Conservation (phyloP, 2,888 invertebrate genomes). For the Lycophotia porphyrea region DNA sequence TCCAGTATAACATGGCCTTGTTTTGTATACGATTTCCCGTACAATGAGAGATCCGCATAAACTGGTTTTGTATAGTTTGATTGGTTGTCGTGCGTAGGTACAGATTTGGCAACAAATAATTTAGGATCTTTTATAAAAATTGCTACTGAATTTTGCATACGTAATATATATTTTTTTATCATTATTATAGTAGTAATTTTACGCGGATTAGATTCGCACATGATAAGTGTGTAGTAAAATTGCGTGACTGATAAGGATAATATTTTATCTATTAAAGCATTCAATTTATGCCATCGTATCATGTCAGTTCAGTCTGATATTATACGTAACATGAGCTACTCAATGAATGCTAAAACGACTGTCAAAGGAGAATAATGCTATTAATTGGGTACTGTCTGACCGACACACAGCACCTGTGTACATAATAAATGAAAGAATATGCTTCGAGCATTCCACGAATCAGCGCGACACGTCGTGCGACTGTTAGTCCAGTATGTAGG, state of each 20-base stretch:
- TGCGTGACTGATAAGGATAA: slow-evolving; percentile 24
- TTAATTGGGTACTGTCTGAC: not conserved
- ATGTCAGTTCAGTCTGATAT: not conserved
- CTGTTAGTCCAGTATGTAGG: too few species aligned
- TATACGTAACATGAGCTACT: not conserved
- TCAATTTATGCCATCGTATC: slow-evolving; percentile 5
- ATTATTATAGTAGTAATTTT: slow-evolving; percentile 11
- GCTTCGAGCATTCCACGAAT: not conserved
- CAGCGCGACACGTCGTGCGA: not conserved
- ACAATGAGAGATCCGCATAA: too few species aligned
- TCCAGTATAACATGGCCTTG: too few species aligned
- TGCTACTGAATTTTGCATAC: not conserved
- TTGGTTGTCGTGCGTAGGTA: too few species aligned
- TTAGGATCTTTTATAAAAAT: not conserved
- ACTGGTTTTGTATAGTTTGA: too few species aligned
- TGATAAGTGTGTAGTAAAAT: slow-evolving; percentile 33
- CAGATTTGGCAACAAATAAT: not conserved
- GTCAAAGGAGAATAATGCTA: too few species aligned
- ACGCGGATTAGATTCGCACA: slow-evolving; percentile 1
- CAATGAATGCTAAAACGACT: not conserved
- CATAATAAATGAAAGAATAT: not conserved
- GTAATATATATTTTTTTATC: slow-evolving; percentile 18
- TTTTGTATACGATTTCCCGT: too few species aligned
- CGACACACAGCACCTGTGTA: not conserved
- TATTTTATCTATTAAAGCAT: slow-evolving; percentile 17